A percentile compares a stretch with the other conserved stretches of the same genome.
These are phyloP conservation scores for Diachrysia chrysitis DNA, from an alignment of 2,888 invertebrate genomes.

Conservation along the genomic window DNA sequence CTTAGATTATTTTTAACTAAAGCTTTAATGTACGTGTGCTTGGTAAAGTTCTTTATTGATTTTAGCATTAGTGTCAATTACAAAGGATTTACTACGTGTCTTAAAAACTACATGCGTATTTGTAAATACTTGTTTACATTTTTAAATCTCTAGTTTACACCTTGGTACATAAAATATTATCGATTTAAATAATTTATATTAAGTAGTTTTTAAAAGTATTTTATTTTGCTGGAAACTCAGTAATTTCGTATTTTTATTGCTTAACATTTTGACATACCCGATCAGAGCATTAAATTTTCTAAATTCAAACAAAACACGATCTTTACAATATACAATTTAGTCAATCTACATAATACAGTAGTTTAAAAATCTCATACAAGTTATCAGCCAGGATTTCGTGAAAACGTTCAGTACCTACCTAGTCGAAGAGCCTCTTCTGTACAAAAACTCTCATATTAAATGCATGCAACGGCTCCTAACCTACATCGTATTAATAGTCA, in stretches of 20 bases:
- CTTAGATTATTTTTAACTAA: background rate
- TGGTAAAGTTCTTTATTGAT: background rate
- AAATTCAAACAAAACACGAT: slow-evolving; percentile 1
- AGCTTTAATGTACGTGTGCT: background rate
- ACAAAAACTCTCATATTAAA: slow-evolving; percentile 51
- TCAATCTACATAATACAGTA: slow-evolving; percentile 36
- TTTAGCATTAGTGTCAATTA: background rate
- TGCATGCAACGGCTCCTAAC: slow-evolving; percentile 43
- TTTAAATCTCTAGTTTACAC: background rate
- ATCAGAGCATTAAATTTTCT: background rate
- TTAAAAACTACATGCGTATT: background rate
- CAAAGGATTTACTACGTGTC: background rate
- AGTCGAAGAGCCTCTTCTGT: slow-evolving; percentile 20
- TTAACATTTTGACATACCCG: too few relatives aligned
- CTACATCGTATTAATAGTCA: slow-evolving; percentile 44
- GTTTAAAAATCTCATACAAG: slow-evolving; percentile 16
- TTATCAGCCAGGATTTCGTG: slow-evolving; percentile 24
- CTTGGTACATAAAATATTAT: too few relatives aligned
- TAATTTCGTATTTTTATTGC: too few relatives aligned
- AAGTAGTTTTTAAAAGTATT: too few relatives aligned
- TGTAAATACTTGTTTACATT: background rate
- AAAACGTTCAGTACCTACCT: slow-evolving; percentile 28
- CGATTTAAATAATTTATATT: too few relatives aligned
- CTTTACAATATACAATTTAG: slow-evolving; percentile 8
- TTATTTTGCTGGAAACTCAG: too few relatives aligned